Percentiles rank a stretch among this genome's conserved stretches.
phyloP scores from a whole-genome alignment of 2,888 invertebrate genomes.

The Leptinotarsa peninsularis region DNA sequence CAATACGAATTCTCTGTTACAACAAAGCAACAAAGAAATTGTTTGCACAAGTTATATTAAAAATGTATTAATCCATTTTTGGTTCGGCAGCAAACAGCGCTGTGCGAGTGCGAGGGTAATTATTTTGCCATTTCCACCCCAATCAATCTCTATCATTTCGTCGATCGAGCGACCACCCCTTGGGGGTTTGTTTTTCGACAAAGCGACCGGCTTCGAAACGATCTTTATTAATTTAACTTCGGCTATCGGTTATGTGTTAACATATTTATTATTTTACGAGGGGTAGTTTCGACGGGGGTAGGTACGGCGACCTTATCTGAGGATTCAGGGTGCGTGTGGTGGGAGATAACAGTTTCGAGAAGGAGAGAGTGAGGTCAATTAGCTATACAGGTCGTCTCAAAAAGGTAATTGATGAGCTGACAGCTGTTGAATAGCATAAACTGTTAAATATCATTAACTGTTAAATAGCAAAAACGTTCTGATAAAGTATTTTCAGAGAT shows the following conservation, averaged over 20 bases:
- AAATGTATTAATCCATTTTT: constrained; percentile 68
- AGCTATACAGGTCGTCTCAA: no score
- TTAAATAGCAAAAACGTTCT: no score
- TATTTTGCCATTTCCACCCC: constrained; percentile 67
- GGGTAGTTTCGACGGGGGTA: constrained; percentile 30
- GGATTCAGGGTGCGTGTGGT: constrained; percentile 19
- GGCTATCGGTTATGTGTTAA: constrained; percentile 58
- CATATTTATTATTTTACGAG: constrained; percentile 49
- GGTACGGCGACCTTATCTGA: constrained; percentile 19
- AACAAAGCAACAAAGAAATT: constrained; percentile 55
- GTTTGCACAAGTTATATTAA: constrained; percentile 66
- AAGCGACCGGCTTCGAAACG: constrained; percentile 49
- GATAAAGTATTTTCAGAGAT: no score
- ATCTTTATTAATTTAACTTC: constrained; percentile 58
- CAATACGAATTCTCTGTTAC: constrained; percentile 60
- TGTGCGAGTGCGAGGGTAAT: constrained; percentile 62
- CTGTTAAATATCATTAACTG: no score
- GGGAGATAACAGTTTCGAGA: constrained; percentile 27
- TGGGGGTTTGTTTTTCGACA: constrained; percentile 45
- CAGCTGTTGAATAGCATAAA: no score
- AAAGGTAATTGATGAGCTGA: no score
- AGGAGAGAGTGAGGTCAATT: no score
- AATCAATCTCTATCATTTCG: constrained; percentile 67
- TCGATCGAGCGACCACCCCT: constrained; percentile 58
- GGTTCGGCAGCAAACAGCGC: constrained; percentile 60